These are phyloP conservation scores for Isichthys henryi DNA, from an alignment of 2,113 vertebrate genomes.

Conservation along the genomic window DNA sequence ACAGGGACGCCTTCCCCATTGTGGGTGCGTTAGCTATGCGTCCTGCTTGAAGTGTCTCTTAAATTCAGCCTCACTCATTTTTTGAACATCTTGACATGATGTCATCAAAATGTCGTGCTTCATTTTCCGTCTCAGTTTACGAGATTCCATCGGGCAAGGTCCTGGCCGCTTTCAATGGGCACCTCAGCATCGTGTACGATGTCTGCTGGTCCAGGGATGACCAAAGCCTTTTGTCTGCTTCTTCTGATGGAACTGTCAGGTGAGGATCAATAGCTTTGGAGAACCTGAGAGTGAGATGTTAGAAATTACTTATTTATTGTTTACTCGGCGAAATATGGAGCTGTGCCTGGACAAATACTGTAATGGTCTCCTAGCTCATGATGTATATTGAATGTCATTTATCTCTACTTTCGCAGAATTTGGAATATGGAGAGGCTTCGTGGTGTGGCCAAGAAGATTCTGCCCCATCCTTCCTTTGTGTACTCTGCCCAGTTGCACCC, in stretches of 20 bases:
- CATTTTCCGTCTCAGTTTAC: conserved; percentile 68
- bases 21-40: conserved; percentile 61
- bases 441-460: conserved; percentile 70
- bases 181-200: conserved; percentile 92
- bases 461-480: conserved; percentile 90
- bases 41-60: background rate
- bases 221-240: conserved; percentile 75
- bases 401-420: conserved; percentile 56
- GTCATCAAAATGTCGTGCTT: background rate
- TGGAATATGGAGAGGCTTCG: conserved; percentile 76
- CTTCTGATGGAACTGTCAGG: conserved; percentile 92
- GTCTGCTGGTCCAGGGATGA: conserved; percentile 91
- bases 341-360: background rate
- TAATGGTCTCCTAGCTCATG: background rate
- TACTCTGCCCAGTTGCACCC: conserved; percentile 90
- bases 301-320: background rate
- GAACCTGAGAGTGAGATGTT: background rate
- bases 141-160: conserved; percentile 89
- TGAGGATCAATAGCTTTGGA: conserved; percentile 34
- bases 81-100: background rate
- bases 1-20: conserved; percentile 81
- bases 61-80: background rate
- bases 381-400: background rate
- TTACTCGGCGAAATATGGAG: background rate
- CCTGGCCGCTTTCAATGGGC: conserved; percentile 79